Evolutionary conservation across 2,113 vertebrate genomes (phyloP).

Genomic region (Panurus biarmicus): DNA sequence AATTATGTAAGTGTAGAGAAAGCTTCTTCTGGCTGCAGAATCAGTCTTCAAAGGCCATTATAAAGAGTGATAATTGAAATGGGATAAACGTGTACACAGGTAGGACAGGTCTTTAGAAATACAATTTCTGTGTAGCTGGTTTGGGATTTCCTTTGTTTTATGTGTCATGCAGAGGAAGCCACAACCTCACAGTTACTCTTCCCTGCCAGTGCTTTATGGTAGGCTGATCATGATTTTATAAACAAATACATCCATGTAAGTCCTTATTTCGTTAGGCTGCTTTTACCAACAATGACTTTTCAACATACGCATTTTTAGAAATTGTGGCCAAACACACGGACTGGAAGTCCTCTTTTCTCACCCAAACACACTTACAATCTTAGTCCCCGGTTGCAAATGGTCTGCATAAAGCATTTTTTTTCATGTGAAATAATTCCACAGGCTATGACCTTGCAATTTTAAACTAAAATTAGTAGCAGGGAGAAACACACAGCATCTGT

Average conservation of each 20-base stretch:
- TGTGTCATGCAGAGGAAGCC: neutral
- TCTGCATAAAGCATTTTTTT: neutral
- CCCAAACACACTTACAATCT: neutral
- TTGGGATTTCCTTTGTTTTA: neutral
- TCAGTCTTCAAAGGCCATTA: neutral
- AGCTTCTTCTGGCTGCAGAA: neutral
- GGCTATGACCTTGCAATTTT: neutral
- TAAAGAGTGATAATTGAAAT: neutral
- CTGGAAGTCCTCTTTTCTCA: neutral
- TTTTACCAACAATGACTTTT: neutral
- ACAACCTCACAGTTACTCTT: neutral
- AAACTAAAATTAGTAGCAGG: constrained; percentile 6
- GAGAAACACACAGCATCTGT: neutral
- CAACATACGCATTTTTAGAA: neutral
- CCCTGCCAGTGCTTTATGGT: neutral
- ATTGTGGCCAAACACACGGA: neutral
- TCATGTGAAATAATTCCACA: neutral
- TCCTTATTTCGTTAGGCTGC: neutral
- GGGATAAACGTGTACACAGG: neutral
- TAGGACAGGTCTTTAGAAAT: neutral
- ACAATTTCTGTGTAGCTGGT: neutral
- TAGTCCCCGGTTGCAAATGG: neutral
- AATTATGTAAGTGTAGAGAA: neutral
- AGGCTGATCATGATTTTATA: neutral
- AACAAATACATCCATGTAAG: neutral